These are phyloP conservation scores for Gastrophryne carolinensis DNA, from an alignment of 2,797 vertebrate genomes.

Conservation along the genomic window DNA sequence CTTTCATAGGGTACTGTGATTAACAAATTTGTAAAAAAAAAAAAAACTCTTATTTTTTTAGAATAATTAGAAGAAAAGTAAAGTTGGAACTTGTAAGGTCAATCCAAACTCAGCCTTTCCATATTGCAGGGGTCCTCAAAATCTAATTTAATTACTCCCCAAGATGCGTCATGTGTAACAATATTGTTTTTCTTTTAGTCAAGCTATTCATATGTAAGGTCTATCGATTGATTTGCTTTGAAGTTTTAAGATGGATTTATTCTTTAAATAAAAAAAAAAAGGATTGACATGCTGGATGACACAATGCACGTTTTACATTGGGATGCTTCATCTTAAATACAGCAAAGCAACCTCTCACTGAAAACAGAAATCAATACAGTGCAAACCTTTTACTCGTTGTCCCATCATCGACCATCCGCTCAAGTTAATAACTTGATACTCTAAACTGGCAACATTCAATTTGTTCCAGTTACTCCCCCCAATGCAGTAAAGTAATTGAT, in stretches of 20 bases:
- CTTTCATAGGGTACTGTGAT: too few relatives aligned
- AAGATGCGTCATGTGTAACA: too few relatives aligned
- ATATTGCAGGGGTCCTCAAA: too few relatives aligned
- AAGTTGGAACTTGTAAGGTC: too few relatives aligned
- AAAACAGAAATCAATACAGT: conserved; percentile 64
- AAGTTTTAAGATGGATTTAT: background rate
- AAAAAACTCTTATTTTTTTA: too few relatives aligned
- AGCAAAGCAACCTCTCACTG: conserved; percentile 67
- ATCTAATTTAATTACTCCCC: too few relatives aligned
- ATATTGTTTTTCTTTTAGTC: too few relatives aligned
- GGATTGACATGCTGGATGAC: background rate
- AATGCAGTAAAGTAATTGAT: conserved; percentile 86
- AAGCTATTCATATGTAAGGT: too few relatives aligned
- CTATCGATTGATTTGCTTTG: too few relatives aligned
- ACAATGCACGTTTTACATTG: background rate
- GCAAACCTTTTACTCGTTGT: conserved; percentile 64
- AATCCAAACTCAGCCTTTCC: too few relatives aligned
- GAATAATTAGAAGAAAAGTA: too few relatives aligned
- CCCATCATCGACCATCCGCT: conserved; percentile 69
- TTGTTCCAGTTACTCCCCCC: conserved; percentile 71
- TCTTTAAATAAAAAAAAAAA: background rate
- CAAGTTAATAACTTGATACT: conserved; percentile 70
- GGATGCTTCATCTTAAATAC: conserved; percentile 42
- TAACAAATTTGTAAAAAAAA: too few relatives aligned
- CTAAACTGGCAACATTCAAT: conserved; percentile 77